phyloP scores from a whole-genome alignment of 2,113 vertebrate species.

The Dicentrarchus labrax region DNA sequence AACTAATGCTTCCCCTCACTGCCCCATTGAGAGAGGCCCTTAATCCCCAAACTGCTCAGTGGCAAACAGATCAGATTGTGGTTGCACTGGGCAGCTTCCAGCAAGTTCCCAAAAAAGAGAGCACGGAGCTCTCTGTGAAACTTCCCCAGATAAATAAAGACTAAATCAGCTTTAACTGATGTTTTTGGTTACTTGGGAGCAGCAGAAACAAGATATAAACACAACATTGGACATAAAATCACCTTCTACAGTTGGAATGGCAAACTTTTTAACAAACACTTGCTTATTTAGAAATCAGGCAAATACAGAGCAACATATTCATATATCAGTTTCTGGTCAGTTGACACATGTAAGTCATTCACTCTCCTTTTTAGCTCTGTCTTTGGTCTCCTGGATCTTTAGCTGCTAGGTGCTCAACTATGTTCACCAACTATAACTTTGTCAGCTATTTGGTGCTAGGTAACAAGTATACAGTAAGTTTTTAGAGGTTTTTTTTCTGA shows the following conservation, averaged over 20 bases:
- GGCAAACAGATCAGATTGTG: background rate
- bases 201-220: background rate
- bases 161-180: background rate
- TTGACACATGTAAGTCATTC: too few relatives aligned
- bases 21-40: background rate
- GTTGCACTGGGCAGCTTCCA: background rate
- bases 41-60: background rate
- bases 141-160: background rate
- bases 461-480: background rate
- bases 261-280: too few relatives aligned
- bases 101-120: background rate
- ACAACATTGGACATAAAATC: background rate
- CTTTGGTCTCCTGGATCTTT: too few relatives aligned
- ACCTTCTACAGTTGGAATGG: too few relatives aligned
- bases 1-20: constrained; percentile 1
- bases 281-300: too few relatives aligned
- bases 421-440: too few relatives aligned
- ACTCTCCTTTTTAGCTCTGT: too few relatives aligned
- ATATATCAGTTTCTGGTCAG: too few relatives aligned
- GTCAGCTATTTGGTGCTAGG: too few relatives aligned
- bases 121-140: background rate
- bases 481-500: background rate
- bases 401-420: too few relatives aligned
- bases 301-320: too few relatives aligned
- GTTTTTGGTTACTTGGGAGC: background rate